Evolutionary conservation across 2,888 invertebrate species (phyloP), one percentile per base, ranked within the genome.

Genomic region (Pogonocherus hispidulus): DNA sequence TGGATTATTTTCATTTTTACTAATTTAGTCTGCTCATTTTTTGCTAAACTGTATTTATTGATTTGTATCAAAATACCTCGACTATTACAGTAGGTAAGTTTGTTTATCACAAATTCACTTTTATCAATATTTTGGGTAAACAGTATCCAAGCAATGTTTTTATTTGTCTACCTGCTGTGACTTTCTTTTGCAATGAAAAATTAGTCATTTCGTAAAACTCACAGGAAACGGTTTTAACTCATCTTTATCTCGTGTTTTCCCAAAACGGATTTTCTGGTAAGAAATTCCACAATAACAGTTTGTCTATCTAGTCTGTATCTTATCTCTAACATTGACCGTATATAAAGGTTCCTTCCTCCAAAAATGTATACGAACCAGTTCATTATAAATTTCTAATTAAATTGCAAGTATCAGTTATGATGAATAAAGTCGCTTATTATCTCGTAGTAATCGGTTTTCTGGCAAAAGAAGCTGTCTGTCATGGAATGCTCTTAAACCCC

Each of bases 401-500:
- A n/a, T 14, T 2, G 6, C 32, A 32, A 2, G 11, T 6, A 2
- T 4, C 11, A 6, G 32, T 32, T 9, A 32, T 32, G 1, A 32
- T 32, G 32, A 32, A 6, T 32, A 32, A 1, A 6, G 6, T 9
- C 6, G 32, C 11, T n/a, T n/a, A n/a, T 32, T 6, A 9, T 32
- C 32, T 32, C n/a, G 37, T 55, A n/a, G 18, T 55, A 19, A 20
- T 46, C 14, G 57, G 57, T 44, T 14, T 57, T 41, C 11, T 57
- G 11, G 44, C 18, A 5, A 47, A 47, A 32, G 20, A 59, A 9
- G 47, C n/a, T 0, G 57, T 78, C 20, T 86, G 86, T 1, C 89
- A 89, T 80, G 89, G 88, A 0, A 86, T 86, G 84, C 78, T 89
- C 79, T 73, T 86, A 76, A 84, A 87, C 44, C 89, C 89, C 1